Base-by-base conservation (phyloP, 2,888 invertebrate genomes). In the Callinectes sapidus region DNA sequence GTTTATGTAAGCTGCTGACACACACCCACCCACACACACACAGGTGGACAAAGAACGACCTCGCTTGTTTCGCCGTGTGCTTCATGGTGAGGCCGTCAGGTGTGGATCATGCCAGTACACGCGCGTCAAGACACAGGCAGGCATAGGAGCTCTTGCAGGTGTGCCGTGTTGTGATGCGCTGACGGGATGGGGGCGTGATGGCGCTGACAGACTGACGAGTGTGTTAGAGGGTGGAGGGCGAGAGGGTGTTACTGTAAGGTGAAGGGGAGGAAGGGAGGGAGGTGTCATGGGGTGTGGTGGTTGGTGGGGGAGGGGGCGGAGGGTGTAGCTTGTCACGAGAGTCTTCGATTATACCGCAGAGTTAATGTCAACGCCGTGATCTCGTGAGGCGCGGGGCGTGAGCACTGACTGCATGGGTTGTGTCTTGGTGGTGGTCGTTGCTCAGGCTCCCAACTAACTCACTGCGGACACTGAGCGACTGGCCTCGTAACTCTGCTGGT, bases 31-130 rank as follows among this genome's bases (percentile, higher is more conserved):
- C 71, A 71, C 71, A 71, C 71, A 71, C 71, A 71, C 71, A 28
- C n/a, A 23, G 39, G 8, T 86, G 39, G 86, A 86, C 87, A 87
- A 87, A 87, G n/a, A 48, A 87, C 48, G 87, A 87, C 87, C 87
- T 48, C 87, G 87, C 48, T 28, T 48, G 14, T 48, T 87, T n/a
- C 23, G 54, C 18, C 14, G 14, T 42, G n/a, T 42, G 87, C 87
- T 87, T 87, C n/a, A 42, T 42, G 2, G 2, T 42, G 48, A 87
- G 54, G 42, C 42, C 48, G 54, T n/a, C 42, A 54, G 32, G 87
- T 48, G 87, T 48, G 48, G 28, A 18, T 81, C 16, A 81, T 81
- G 81, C 81, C 16, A 81, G 35, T 16, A 28, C 81, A 81, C 81
- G 35, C 16, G 35, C 81, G 81, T 35, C 81, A n/a, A 28, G 71